A percentile compares a stretch with the other conserved stretches of the same genome.
Conservation (phyloP, 1,140 invertebrate genomes). For the silkworm (Bombyx mori) region ASM3026992v2 NC_085109.1:13026001-13026500, state of each 20-base stretch:
- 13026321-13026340: slow-evolving; percentile 64
- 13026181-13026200: slow-evolving; percentile 58
- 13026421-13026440: slow-evolving; percentile 50
- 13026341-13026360: slow-evolving; percentile 70
- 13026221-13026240: slow-evolving; percentile 14
- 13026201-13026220: slow-evolving; percentile 67
- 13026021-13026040: no score
- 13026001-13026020: no score
- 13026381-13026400: slow-evolving; percentile 47
- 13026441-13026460: slow-evolving; percentile 32
- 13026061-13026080: background rate
- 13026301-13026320: slow-evolving; percentile 69
- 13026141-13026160: slow-evolving; percentile 46
- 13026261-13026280: slow-evolving; percentile 63
- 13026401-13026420: slow-evolving; percentile 53
- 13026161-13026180: slow-evolving; percentile 63
- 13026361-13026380: slow-evolving; percentile 61
- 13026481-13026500: slow-evolving; percentile 43
- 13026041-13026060: no score
- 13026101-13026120: slow-evolving; percentile 3
- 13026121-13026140: slow-evolving; percentile 43
- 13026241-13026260: slow-evolving; percentile 46
- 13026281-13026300: slow-evolving; percentile 69
- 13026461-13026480: slow-evolving; percentile 66
- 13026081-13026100: slow-evolving; percentile 25